Base-by-base conservation (phyloP, 2,797 vertebrate genomes). In the Leptatherina wallacei region DNA sequence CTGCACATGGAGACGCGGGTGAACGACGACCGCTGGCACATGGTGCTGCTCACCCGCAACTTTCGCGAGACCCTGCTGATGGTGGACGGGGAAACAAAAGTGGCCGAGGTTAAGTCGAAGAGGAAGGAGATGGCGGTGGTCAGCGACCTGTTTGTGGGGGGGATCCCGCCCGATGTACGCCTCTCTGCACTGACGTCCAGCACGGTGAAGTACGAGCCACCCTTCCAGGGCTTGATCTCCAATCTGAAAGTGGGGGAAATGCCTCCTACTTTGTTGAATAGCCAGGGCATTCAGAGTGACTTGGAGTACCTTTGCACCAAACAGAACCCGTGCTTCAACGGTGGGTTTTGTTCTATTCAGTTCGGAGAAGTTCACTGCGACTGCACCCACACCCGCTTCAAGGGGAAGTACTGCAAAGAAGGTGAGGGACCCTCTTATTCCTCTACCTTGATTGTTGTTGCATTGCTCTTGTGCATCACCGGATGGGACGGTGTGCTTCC, bases 81-180 rank as follows among this genome's bases (percentile, higher is more conserved):
- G 83, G 95, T 98, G 64, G 97, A 98, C 6, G 95, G 95, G 0
- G 96, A 97, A 87, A 95, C 95, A 11, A 95, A 95, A 69, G 94
- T 94, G 44, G 95, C 95, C 0, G 96, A 96, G 83, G 97, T 98
- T 30, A 96, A 96, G 75, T 98, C 97, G 55, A 97, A 97, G 85
- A 91, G 97, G 69, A 95, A 95, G 54, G 96, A 98, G 86, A 98
- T 98, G 97, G 95, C 95, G 0, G 97, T 98, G 83, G 96, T 95
- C 83, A 98, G 97, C 7, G 97, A 99, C 84, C 93, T 99, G 55
- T 98, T 97, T n/a, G 96, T 98, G 9, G 97, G 97, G 0, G 97
- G 97, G 9, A 94, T 98, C 67, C 97, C 97, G 0, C 96, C 97
- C 0, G 97, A 98, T 7, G 96, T 98, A 30, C 95, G 97, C 3